A percentile compares a stretch with the other conserved stretches of the same genome.
These are phyloP conservation scores for Ormyrus thymus DNA, from an alignment of 2,888 invertebrate genomes.

Conservation along the genomic window DNA sequence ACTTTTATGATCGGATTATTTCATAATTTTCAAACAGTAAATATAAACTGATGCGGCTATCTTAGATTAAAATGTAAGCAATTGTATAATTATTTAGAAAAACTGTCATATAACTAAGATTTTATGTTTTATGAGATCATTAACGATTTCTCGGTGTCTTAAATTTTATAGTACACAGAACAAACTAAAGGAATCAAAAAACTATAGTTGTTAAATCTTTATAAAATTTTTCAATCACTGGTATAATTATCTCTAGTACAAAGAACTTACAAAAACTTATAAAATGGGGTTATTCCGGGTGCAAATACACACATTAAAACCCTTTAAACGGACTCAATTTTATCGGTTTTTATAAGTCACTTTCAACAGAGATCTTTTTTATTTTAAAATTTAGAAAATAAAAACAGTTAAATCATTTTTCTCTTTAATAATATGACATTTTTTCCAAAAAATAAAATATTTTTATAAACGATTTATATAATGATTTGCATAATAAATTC, in stretches of 20 bases:
- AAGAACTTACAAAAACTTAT: no score
- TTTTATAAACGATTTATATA: not conserved
- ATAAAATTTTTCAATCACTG: slow-evolving; percentile 30
- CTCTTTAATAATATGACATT: slow-evolving; percentile 12
- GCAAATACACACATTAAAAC: no score
- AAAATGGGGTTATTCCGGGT: no score
- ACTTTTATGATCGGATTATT: slow-evolving; percentile 28
- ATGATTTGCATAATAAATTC: slow-evolving; percentile 16
- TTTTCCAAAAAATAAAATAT: slow-evolving; percentile 34
- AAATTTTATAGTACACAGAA: not conserved
- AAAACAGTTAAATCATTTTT: slow-evolving; percentile 2
- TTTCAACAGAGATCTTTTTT: not conserved
- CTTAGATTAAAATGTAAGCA: slow-evolving; percentile 15
- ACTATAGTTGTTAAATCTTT: slow-evolving; percentile 9
- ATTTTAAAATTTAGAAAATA: not conserved
- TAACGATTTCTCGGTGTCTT: slow-evolving; percentile 6
- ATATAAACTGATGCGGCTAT: slow-evolving; percentile 31
- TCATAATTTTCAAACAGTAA: slow-evolving; percentile 18
- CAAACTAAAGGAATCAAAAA: slow-evolving; percentile 16
- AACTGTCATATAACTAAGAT: slow-evolving; percentile 34
- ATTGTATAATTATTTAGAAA: slow-evolving; percentile 39
- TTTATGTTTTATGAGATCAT: slow-evolving; percentile 8
- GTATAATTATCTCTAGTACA: slow-evolving; percentile 3
- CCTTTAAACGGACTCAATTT: no score
- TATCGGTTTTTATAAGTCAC: no score